Evolutionary conservation across 1,140 invertebrate genomes (phyloP), one percentile per base, ranked within the genome.

Genomic region (Danaus plexippus): DNA sequence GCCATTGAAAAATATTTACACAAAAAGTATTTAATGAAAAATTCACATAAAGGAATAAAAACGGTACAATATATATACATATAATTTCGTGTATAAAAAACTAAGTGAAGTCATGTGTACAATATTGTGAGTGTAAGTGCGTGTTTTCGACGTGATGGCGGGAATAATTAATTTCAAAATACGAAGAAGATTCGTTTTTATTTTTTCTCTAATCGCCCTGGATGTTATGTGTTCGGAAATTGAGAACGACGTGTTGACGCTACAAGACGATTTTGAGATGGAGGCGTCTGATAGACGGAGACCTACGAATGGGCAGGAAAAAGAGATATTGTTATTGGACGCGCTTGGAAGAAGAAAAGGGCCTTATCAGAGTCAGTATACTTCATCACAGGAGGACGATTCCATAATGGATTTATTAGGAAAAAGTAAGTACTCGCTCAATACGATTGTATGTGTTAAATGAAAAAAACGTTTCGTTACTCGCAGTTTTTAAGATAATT

Each of bases 361-460:
- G 47, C 89, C 90, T 52, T 84, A 84, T 52, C 69, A 75, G 46
- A 74, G 47, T 56, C 59, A 64, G 2, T 82, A 87, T 47, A 54
- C 43, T 22, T 69, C 78, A 0, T 73, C 81, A 5, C 80, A 85
- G 62, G 88, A 91, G 52, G 92, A 93, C 57, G 91, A 90, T 65
- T 91, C 91, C 56, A 91, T 95, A 58, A 92, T 94, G 89, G 92
- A 94, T 73, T 92, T 95, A 89, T 87, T 95, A 62, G 93, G 93
- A 57, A 91, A 93, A 92, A 95, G 94, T 94, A 90, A 88, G 92
- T 89, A 71, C 41, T 32, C 1, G 0, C 2, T 32, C 7, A 32
- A 32, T 32, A 32, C 4, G 22, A 3, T 32, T 32, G 5, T 32
- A 32, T 4, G 7, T 6, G 15, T 1, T 15, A 15, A 1, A 1